These are phyloP conservation scores for Armadillidium nasatum DNA, from an alignment of 1,140 invertebrate species.

Conservation along the genomic window DNA sequence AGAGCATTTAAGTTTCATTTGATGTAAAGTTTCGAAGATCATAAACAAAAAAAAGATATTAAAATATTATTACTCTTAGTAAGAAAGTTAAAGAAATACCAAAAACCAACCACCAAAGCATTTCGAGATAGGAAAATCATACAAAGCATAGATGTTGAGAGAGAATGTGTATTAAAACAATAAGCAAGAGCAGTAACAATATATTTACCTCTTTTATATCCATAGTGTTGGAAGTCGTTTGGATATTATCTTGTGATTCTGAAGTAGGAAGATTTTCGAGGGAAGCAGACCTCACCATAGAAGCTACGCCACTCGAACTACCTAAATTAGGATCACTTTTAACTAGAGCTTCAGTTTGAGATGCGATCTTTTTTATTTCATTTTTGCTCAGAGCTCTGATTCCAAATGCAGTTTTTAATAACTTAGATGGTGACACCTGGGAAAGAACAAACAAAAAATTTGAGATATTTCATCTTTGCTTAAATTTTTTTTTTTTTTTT, in stretches of 20 bases:
- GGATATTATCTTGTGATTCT: constrained; percentile 85
- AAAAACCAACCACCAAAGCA: too few species aligned
- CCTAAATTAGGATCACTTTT: constrained; percentile 58
- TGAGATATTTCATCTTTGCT: not conserved
- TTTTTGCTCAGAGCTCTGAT: constrained; percentile 83
- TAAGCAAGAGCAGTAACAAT: not conserved
- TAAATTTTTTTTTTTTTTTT: not conserved
- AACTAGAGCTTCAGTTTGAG: constrained; percentile 85
- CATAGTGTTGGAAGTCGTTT: constrained; percentile 86
- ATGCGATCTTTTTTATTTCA: constrained; percentile 83
- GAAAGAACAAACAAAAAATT: constrained; percentile 36
- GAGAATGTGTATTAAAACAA: too few species aligned
- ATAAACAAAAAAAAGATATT: too few species aligned
- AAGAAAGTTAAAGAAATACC: too few species aligned
- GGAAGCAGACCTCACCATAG: constrained; percentile 69
- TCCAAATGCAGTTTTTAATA: constrained; percentile 81
- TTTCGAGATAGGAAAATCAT: too few species aligned
- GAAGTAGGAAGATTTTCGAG: constrained; percentile 82
- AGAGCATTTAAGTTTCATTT: too few species aligned
- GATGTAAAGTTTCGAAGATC: too few species aligned
- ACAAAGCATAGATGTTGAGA: too few species aligned
- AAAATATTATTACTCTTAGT: too few species aligned
- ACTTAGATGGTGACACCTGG: constrained; percentile 70
- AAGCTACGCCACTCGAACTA: constrained; percentile 59
- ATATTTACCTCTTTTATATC: constrained; percentile 77